phyloP scores from a whole-genome alignment of 2,888 invertebrate species.

The Conus canariensis region DNA sequence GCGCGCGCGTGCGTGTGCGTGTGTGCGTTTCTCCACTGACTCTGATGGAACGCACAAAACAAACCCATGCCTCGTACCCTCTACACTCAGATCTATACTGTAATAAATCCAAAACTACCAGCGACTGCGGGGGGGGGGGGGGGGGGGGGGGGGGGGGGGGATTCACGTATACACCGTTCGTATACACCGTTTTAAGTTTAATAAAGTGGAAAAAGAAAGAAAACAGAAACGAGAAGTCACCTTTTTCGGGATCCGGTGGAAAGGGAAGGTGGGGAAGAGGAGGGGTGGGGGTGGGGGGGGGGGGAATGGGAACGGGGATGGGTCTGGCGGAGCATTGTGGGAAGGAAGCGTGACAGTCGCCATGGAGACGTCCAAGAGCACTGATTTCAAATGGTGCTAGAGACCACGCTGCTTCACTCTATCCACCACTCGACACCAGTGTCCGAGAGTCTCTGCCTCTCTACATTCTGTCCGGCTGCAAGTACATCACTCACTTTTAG shows the following conservation, averaged over 20 bases:
- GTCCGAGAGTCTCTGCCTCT: constrained; percentile 52
- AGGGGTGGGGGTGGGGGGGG: background rate
- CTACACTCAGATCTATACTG: too few relatives aligned
- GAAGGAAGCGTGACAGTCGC: background rate
- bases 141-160: too few relatives aligned
- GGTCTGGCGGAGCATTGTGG: background rate
- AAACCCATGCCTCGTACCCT: too few relatives aligned
- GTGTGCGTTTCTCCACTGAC: too few relatives aligned
- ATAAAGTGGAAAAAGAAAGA: background rate
- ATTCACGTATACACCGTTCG: too few relatives aligned
- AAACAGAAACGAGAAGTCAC: background rate
- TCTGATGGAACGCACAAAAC: too few relatives aligned
- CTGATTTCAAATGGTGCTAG: constrained; percentile 79
- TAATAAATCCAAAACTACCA: too few relatives aligned
- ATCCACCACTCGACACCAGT: constrained; percentile 75
- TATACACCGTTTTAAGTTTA: too few relatives aligned
- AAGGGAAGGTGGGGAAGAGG: background rate
- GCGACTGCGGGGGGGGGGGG: too few relatives aligned
- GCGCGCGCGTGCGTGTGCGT: too few relatives aligned
- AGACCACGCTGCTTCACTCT: constrained; percentile 61
- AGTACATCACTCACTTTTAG: too few relatives aligned
- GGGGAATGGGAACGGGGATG: background rate
- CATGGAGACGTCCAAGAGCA: constrained; percentile 61
- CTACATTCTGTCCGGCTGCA: background rate
- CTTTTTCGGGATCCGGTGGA: too few relatives aligned